Percentiles rank a stretch among this genome's conserved stretches.
Conservation (phyloP, 2,888 invertebrate species). For the Antitype chi region DNA sequence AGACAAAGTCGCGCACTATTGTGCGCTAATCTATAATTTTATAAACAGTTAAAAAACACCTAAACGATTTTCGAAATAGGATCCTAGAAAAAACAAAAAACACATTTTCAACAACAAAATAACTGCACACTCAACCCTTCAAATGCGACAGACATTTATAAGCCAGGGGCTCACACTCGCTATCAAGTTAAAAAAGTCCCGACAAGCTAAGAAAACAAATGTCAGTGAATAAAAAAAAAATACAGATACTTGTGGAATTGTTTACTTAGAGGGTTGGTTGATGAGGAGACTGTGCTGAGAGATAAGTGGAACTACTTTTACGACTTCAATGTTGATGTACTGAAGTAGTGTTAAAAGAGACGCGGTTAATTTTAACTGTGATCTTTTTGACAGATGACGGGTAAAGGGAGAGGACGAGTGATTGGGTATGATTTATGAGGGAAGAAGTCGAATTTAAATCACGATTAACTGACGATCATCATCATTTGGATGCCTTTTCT, state of each 20-base stretch:
- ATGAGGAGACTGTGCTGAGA: slow-evolving; percentile 63
- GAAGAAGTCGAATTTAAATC: neutral
- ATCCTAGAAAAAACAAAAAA: neutral
- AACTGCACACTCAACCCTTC: slow-evolving; percentile 40
- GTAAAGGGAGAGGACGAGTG: neutral
- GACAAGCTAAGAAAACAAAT: slow-evolving; percentile 52
- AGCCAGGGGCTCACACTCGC: slow-evolving; percentile 30
- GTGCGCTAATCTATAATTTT: too few relatives aligned
- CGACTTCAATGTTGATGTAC: slow-evolving; percentile 58
- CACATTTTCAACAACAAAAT: slow-evolving; percentile 25
- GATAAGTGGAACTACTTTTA: slow-evolving; percentile 60
- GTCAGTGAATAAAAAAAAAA: slow-evolving; percentile 48
- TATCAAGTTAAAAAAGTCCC: slow-evolving; percentile 43
- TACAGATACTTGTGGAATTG: slow-evolving; percentile 48
- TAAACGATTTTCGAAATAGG: too few relatives aligned
- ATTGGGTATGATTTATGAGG: neutral
- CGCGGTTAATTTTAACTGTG: slow-evolving; percentile 15
- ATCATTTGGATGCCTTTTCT: too few relatives aligned
- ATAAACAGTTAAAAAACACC: too few relatives aligned
- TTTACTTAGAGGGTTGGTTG: slow-evolving; percentile 59
- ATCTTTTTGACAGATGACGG: slow-evolving; percentile 40
- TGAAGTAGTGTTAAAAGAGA: slow-evolving; percentile 51
- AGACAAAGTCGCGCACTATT: too few relatives aligned
- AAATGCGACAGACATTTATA: slow-evolving; percentile 46
- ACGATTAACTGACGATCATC: neutral